phyloP scores from a whole-genome alignment of 2,797 vertebrate species.

The Cyclopterus lumpus region DNA sequence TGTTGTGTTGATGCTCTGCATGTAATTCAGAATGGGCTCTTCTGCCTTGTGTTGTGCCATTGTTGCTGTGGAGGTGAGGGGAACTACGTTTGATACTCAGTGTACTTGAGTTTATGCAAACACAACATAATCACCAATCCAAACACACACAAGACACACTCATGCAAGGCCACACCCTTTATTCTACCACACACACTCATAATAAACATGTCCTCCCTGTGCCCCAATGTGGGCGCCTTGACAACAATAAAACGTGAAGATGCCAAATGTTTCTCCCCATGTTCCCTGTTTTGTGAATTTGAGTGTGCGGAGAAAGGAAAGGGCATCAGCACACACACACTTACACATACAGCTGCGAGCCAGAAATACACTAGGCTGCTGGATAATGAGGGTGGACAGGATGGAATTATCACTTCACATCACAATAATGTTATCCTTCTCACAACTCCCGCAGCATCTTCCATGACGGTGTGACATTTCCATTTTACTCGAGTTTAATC shows the following conservation, averaged over 20 bases:
- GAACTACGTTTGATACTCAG: constrained; percentile 51
- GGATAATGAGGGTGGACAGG: constrained; percentile 82
- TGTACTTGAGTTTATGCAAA: constrained; percentile 49
- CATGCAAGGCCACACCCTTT: constrained; percentile 37
- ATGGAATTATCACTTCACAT: constrained; percentile 84
- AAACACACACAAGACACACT: constrained; percentile 16
- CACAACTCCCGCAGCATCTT: constrained; percentile 80
- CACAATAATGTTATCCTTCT: constrained; percentile 85
- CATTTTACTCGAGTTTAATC: constrained; percentile 85
- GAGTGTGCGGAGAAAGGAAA: constrained; percentile 64
- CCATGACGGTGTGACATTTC: constrained; percentile 85
- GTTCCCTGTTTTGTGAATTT: constrained; percentile 68
- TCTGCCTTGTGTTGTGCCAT: constrained; percentile 46
- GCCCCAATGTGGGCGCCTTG: constrained; percentile 36
- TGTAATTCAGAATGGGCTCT: constrained; percentile 46
- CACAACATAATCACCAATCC: constrained; percentile 34
- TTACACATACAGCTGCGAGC: constrained; percentile 72
- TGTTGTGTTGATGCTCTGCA: constrained; percentile 41
- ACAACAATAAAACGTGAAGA: constrained; percentile 59
- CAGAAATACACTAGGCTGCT: constrained; percentile 75
- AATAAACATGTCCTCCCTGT: constrained; percentile 7
- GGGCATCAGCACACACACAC: constrained; percentile 50
- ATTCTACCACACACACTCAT: constrained; percentile 5
- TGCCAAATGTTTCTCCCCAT: constrained; percentile 63
- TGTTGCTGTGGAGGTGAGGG: constrained; percentile 16